Evolutionary conservation across 2,113 vertebrate species (phyloP), one percentile per base, ranked within the genome.

Genomic region (Gymnarchus niloticus): DNA sequence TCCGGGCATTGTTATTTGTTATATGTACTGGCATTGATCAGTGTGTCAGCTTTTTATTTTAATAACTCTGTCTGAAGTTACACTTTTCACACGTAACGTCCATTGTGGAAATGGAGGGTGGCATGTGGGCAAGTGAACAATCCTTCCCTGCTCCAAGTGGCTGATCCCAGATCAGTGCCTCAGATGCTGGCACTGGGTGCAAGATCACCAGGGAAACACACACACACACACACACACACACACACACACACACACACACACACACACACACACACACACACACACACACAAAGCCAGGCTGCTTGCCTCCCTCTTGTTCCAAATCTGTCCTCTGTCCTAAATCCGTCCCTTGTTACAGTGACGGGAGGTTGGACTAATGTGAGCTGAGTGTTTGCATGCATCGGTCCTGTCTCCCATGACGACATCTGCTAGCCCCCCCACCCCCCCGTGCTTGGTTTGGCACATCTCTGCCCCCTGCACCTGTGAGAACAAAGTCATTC

Each of bases 331-430:
- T 37, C 14, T 54, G 52, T 54, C 6, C 6, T 77, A 49, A 52
- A 48, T 49, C 49, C 44, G 33, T 78, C 52, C 46, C 19, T 23
- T 6, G 14, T 3, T 8, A 28, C 33, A 6, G 10, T 56, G 69
- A 84, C 65, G 33, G 85, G 85, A 28, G 7, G 1, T 21, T 33
- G 69, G 21, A 65, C 46, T 87, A 59, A 87, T 78, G 54, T 48
- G 82, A 84, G 82, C 7, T 59, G 86, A 87, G 65, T 77, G 49
- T 83, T 86, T 87, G 52, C 84, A 82, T 46, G 80, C 69, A 83
- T 69, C 10, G 17, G 41, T 46, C 52, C 8, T 7, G 19, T 78
- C 37, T 57, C 69, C 84, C 52, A 41, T 12, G 52, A n/a, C 49
- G 14, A 10, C 49, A 6, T 1, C 12, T n/a, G n/a, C n/a, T n/a